Evolutionary conservation across 2,113 vertebrate genomes (phyloP).

Genomic region (Pelmatolapia mariae): DNA sequence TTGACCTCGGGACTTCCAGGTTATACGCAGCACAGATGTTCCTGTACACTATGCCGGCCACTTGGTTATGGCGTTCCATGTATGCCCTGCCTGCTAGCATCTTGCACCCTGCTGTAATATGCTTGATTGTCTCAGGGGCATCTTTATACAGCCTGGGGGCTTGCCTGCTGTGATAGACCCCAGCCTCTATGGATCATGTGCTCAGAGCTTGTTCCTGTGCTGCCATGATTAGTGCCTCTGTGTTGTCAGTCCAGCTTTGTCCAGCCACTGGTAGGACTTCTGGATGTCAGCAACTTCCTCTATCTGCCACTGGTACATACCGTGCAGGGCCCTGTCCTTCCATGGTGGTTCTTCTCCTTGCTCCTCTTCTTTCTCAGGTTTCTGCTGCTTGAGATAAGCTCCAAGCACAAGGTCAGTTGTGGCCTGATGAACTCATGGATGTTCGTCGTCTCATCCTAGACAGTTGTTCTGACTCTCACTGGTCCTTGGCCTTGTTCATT

Average conservation of each 20-base stretch:
- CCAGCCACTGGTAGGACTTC: neutral
- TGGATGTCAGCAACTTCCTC: neutral
- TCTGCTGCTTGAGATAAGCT: neutral
- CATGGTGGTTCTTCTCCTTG: neutral
- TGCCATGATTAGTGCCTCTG: neutral
- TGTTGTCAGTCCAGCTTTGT: neutral
- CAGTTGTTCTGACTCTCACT: neutral
- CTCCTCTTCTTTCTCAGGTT: neutral
- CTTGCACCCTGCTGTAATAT: neutral
- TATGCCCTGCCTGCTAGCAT: accelerated
- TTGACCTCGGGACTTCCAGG: neutral
- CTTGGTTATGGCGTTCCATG: neutral
- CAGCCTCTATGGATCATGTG: neutral
- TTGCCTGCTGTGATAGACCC: accelerated
- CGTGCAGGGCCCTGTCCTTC: neutral
- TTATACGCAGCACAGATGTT: accelerated
- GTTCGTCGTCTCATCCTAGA: neutral
- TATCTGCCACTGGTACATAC: neutral
- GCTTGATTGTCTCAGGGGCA: neutral
- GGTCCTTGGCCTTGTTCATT: neutral
- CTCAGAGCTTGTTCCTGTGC: neutral
- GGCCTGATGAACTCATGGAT: neutral
- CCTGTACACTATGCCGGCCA: accelerated
- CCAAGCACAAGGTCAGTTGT: neutral
- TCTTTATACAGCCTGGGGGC: neutral